A percentile compares a stretch with the other conserved stretches of the same genome.
Conservation (phyloP, 30 jellyfish, hydroid and myxozoan genomes). For the Pseudorhiza aurosa region DNA sequence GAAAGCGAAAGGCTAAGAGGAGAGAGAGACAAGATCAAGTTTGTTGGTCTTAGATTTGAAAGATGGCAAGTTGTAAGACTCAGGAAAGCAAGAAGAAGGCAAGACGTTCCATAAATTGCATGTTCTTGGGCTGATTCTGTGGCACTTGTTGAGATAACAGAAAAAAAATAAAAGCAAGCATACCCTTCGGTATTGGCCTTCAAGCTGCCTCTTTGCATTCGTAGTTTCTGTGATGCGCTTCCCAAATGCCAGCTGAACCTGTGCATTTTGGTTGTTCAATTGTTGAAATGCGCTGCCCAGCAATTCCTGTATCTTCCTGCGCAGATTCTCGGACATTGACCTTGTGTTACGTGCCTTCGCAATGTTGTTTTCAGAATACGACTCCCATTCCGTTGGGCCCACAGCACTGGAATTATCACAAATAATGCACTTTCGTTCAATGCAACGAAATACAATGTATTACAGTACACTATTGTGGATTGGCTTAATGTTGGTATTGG, state of each 20-base stretch:
- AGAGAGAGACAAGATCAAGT: too few relatives aligned
- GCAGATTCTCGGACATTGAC: slow-evolving; percentile 50
- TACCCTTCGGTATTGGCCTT: slow-evolving; percentile 63
- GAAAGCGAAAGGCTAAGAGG: too few relatives aligned
- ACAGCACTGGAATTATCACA: slow-evolving; percentile 42
- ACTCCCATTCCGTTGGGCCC: slow-evolving; percentile 77
- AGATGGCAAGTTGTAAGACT: too few relatives aligned
- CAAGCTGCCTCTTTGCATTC: slow-evolving; percentile 63
- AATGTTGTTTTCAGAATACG: slow-evolving; percentile 64
- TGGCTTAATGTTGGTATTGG: neutral
- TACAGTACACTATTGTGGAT: too few relatives aligned
- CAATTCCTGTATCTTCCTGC: slow-evolving; percentile 59
- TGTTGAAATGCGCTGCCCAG: slow-evolving; percentile 58
- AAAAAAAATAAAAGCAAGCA: too few relatives aligned
- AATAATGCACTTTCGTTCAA: neutral
- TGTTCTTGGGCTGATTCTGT: too few relatives aligned
- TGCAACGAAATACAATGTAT: too few relatives aligned
- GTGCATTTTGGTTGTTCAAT: slow-evolving; percentile 44
- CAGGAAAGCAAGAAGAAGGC: too few relatives aligned
- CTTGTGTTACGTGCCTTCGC: slow-evolving; percentile 58
- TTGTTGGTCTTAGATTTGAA: too few relatives aligned
- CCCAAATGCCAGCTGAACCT: slow-evolving; percentile 65
- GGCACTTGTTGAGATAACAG: too few relatives aligned
- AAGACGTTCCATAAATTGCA: too few relatives aligned
- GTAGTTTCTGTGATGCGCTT: slow-evolving; percentile 57